Percentiles rank a stretch among this genome's conserved stretches.
Conservation (phyloP, 1,140 invertebrate genomes). For the Neodiprion virginianus region DNA sequence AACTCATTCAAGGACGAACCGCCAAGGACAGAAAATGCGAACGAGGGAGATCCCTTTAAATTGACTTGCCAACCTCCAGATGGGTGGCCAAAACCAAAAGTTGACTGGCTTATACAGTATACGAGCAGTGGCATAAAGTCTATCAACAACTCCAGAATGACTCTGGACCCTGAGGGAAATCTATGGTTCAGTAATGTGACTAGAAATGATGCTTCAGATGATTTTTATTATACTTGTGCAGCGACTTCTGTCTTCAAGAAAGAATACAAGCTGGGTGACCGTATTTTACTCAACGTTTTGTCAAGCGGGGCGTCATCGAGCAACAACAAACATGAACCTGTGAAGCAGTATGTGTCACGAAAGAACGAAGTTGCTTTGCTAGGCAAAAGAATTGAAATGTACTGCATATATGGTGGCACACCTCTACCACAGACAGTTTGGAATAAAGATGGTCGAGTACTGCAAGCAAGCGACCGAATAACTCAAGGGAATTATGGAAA, state of each 20-base stretch:
- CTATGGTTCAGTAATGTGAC: slow-evolving; percentile 96
- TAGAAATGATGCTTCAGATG: slow-evolving; percentile 77
- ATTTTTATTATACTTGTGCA: slow-evolving; percentile 88
- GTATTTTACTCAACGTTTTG: slow-evolving; percentile 79
- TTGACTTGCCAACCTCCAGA: slow-evolving; percentile 89
- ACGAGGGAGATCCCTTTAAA: slow-evolving; percentile 88
- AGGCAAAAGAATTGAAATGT: slow-evolving; percentile 82
- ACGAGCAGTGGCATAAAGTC: slow-evolving; percentile 80
- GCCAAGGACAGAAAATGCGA: slow-evolving; percentile 68
- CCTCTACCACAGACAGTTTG: slow-evolving; percentile 84
- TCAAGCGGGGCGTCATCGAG: slow-evolving; percentile 76
- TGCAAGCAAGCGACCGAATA: slow-evolving; percentile 76
- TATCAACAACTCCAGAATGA: slow-evolving; percentile 93
- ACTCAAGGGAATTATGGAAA: slow-evolving; percentile 91
- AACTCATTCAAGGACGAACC: slow-evolving; percentile 88
- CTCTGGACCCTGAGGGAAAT: slow-evolving; percentile 91
- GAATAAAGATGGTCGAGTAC: slow-evolving; percentile 77
- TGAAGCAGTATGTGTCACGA: slow-evolving; percentile 82
- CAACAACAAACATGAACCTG: slow-evolving; percentile 79
- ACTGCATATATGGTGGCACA: slow-evolving; percentile 92
- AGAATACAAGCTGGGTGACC: slow-evolving; percentile 91
- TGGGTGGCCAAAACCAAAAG: slow-evolving; percentile 92
- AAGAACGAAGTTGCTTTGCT: slow-evolving; percentile 85
- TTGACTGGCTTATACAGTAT: slow-evolving; percentile 91
- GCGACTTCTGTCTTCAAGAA: slow-evolving; percentile 86